phyloP scores from a whole-genome alignment of 1,140 invertebrate genomes.

The Drosophila punjabiensis region DNA sequence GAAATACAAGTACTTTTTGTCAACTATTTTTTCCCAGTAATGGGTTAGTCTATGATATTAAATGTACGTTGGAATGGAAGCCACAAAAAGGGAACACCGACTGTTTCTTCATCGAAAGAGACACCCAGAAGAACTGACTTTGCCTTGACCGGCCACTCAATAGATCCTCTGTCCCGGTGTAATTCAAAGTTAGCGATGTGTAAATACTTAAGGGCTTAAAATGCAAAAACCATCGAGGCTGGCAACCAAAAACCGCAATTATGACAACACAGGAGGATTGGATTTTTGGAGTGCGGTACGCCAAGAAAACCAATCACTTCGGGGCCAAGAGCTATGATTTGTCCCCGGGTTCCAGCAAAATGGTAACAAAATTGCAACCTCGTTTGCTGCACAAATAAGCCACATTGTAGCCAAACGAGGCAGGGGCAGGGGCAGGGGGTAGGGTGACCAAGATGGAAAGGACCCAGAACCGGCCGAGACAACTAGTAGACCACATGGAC shows the following conservation, averaged over 20 bases:
- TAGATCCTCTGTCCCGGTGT: constrained; percentile 47
- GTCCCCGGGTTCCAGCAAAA: constrained; percentile 46
- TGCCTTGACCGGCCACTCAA: constrained; percentile 25
- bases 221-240: constrained; percentile 36
- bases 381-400: constrained; percentile 74
- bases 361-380: constrained; percentile 67
- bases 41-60: constrained; percentile 15
- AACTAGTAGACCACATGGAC: constrained; percentile 42
- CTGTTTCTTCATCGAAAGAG: constrained; percentile 6
- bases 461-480: constrained; percentile 27
- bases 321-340: constrained; percentile 68
- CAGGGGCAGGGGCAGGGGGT: neutral
- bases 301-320: constrained; percentile 49
- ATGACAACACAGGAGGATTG: constrained; percentile 52
- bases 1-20: neutral
- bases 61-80: constrained; percentile 20
- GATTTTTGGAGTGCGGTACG: constrained; percentile 14
- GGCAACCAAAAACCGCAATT: constrained; percentile 63
- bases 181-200: constrained; percentile 81
- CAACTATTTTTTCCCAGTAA: neutral
- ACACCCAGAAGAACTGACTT: constrained; percentile 12
- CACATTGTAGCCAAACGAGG: constrained; percentile 62
- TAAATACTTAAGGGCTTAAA: constrained; percentile 76
- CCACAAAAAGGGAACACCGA: constrained; percentile 27
- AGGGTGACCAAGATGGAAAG: constrained; percentile 1